A percentile compares a stretch with the other conserved stretches of the same genome.
These are phyloP conservation scores for Atractosteus spatula DNA, from an alignment of 2,113 vertebrate species.

Conservation along the genomic window DNA sequence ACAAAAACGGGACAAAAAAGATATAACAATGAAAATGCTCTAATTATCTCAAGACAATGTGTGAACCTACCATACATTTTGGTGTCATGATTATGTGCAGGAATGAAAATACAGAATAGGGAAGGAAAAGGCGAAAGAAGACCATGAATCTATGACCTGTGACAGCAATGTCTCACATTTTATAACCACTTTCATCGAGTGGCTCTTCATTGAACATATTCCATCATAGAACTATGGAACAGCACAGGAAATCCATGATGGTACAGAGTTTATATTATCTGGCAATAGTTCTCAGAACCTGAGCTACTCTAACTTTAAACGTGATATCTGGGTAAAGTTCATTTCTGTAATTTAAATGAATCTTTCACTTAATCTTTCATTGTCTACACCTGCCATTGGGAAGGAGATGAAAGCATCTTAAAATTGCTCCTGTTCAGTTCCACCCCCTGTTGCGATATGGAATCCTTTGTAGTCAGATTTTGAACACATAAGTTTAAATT, in stretches of 20 bases:
- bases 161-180: no score
- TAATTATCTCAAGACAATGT: no score
- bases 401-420: constrained; percentile 48
- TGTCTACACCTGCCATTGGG: constrained; percentile 40
- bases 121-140: no score
- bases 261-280: constrained; percentile 26
- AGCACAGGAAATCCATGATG: constrained; percentile 3
- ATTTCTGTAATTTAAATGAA: constrained; percentile 2
- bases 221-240: no score
- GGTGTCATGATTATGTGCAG: no score
- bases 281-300: constrained; percentile 14
- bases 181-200: no score
- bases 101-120: no score
- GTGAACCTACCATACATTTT: no score
- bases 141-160: no score
- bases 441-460: constrained; percentile 43
- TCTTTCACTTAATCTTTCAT: constrained; percentile 32
- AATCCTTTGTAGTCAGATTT: constrained; percentile 53
- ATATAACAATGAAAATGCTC: no score
- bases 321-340: neutral
- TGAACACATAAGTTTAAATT: constrained; percentile 54
- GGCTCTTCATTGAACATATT: no score
- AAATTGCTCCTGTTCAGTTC: constrained; percentile 10
- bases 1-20: no score
- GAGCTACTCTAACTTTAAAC: constrained; percentile 11